Conservation (phyloP, 2,888 invertebrate species). For the Rotaria socialis region DNA sequence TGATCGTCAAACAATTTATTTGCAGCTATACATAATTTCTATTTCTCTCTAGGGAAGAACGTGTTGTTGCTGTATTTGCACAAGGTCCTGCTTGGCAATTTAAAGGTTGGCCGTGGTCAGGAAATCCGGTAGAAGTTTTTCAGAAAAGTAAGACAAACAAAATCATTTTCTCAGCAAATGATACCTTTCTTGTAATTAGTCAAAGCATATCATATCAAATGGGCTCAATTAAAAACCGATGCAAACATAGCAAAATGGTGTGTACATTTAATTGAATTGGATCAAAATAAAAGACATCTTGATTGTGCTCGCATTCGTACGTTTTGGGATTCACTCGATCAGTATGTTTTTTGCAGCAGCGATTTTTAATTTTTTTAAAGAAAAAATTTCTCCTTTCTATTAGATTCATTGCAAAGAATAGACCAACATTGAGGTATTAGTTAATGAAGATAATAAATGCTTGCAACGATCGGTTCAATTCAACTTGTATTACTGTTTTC, state of each 20-base stretch:
- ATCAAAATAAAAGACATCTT: constrained; percentile 86
- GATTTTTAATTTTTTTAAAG: not conserved
- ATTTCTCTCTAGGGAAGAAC: constrained; percentile 63
- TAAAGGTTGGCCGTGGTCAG: constrained; percentile 97
- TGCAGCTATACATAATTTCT: not conserved
- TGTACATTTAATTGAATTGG: constrained; percentile 83
- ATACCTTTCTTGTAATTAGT: constrained; percentile 64
- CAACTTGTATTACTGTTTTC: not conserved
- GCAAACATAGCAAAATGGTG: constrained; percentile 93
- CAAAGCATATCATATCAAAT: constrained; percentile 91
- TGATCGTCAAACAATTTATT: no score
- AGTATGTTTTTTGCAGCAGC: constrained; percentile 63
- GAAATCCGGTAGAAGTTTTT: constrained; percentile 95
- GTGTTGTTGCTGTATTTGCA: constrained; percentile 96
- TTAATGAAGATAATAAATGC: not conserved
- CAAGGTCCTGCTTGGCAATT: constrained; percentile 99
- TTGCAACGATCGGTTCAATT: not conserved
- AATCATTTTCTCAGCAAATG: no score
- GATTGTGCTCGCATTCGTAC: constrained; percentile 88
- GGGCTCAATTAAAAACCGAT: constrained; percentile 88
- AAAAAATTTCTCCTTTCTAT: not conserved
- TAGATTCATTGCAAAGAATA: constrained; percentile 18
- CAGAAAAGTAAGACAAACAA: constrained; percentile 72
- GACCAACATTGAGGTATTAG: constrained; percentile 9
- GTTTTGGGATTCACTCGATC: constrained; percentile 94